Percentiles rank a stretch among this genome's conserved stretches.
Conservation (phyloP, 2,888 invertebrate genomes). For the Mechanitis mazaeus region DNA sequence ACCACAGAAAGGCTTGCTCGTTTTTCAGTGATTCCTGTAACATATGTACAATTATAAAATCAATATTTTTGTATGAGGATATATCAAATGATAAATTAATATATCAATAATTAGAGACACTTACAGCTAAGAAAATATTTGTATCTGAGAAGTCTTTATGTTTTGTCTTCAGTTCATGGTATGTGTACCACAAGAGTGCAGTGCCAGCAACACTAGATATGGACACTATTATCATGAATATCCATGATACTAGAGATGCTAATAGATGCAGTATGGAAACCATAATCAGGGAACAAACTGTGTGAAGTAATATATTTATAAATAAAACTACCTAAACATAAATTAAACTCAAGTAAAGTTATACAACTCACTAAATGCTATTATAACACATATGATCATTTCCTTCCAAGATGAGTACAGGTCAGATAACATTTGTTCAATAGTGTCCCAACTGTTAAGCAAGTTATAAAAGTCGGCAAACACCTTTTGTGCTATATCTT, state of each 20-base stretch:
- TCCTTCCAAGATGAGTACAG: slow-evolving; percentile 92
- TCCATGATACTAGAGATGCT: slow-evolving; percentile 90
- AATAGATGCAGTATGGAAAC: slow-evolving; percentile 89
- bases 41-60: slow-evolving; percentile 35
- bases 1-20: slow-evolving; percentile 89
- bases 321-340: not conserved
- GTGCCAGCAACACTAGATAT: slow-evolving; percentile 87
- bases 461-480: slow-evolving; percentile 85
- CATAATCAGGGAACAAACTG: slow-evolving; percentile 89
- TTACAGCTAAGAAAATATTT: slow-evolving; percentile 52
- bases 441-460: slow-evolving; percentile 91
- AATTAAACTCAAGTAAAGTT: slow-evolving; percentile 1
- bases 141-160: slow-evolving; percentile 53
- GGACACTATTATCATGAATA: slow-evolving; percentile 88
- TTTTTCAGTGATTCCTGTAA: slow-evolving; percentile 89
- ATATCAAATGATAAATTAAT: slow-evolving; percentile 9
- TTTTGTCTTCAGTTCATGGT: slow-evolving; percentile 83
- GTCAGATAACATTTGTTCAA: slow-evolving; percentile 92
- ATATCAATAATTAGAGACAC: slow-evolving; percentile 31
- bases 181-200: slow-evolving; percentile 91
- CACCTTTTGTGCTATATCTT: slow-evolving; percentile 79
- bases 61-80: slow-evolving; percentile 1
- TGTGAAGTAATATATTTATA: slow-evolving; percentile 39
- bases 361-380: slow-evolving; percentile 83
- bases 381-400: slow-evolving; percentile 86